These are phyloP conservation scores for Erebia epiphron DNA, from an alignment of 2,888 invertebrate genomes.

Conservation along the genomic window DNA sequence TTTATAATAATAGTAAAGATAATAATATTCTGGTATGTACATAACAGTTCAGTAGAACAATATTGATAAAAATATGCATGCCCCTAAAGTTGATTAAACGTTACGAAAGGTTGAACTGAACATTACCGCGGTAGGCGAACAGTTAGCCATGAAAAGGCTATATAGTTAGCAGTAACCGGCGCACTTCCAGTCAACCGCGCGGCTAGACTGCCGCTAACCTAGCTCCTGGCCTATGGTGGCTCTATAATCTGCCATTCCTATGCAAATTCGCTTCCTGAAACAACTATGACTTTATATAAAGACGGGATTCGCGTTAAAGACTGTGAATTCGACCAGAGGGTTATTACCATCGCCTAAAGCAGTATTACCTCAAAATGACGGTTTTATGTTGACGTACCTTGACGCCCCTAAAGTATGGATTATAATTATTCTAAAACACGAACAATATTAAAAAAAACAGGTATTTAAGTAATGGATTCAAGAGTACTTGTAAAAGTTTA, in stretches of 20 bases:
- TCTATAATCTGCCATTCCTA: constrained; percentile 80
- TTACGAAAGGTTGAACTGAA: constrained; percentile 5
- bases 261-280: constrained; percentile 77
- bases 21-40: too few relatives aligned
- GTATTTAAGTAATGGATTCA: too few relatives aligned
- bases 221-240: constrained; percentile 70
- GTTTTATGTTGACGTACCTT: too few relatives aligned
- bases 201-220: constrained; percentile 48
- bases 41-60: too few relatives aligned
- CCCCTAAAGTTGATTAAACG: constrained; percentile 1
- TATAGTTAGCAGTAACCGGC: constrained; percentile 41
- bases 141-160: constrained; percentile 33
- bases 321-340: constrained; percentile 39
- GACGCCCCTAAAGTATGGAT: too few relatives aligned
- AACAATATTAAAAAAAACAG: too few relatives aligned
- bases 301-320: constrained; percentile 46
- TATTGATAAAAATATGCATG: too few relatives aligned
- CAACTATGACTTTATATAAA: constrained; percentile 78
- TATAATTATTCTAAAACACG: too few relatives aligned
- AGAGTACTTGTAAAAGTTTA: too few relatives aligned
- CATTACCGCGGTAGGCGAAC: constrained; percentile 23
- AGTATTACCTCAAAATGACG: too few relatives aligned
- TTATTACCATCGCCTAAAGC: too few relatives aligned
- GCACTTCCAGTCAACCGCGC: constrained; percentile 44
- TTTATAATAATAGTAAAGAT: too few relatives aligned